phyloP scores from a whole-genome alignment of 1,140 invertebrate species.

The Drosophila pachea region DNA sequence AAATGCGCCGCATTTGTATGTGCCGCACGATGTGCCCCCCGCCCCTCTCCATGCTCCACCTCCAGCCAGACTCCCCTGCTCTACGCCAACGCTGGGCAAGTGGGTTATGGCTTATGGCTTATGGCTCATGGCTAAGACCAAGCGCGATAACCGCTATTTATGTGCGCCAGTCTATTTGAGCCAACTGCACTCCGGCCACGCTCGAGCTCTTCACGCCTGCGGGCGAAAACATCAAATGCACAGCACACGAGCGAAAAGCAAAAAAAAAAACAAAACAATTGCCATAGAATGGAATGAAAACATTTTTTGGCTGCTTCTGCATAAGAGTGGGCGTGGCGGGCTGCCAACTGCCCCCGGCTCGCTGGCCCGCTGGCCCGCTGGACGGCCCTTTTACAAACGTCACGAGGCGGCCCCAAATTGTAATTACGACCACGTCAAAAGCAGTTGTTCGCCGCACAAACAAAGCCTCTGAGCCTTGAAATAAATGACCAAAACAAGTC shows the following conservation, averaged over 20 bases:
- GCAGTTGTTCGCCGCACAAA: slow-evolving; percentile 56
- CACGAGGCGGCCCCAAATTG: slow-evolving; percentile 56
- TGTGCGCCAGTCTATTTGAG: slow-evolving; percentile 38
- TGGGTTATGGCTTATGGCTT: slow-evolving; percentile 46
- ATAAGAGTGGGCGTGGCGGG: slow-evolving; percentile 9
- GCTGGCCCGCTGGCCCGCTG: too few relatives aligned
- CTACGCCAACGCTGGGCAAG: slow-evolving; percentile 9
- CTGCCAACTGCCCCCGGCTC: too few relatives aligned
- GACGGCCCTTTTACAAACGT: slow-evolving; percentile 19
- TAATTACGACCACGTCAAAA: slow-evolving; percentile 71
- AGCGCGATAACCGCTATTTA: slow-evolving; percentile 68
- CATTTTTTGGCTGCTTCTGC: slow-evolving; percentile 13
- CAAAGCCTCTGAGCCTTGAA: slow-evolving; percentile 52
- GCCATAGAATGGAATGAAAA: slow-evolving; percentile 42
- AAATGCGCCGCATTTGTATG: slow-evolving; percentile 73
- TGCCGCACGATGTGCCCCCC: slow-evolving; percentile 44
- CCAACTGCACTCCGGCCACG: slow-evolving; percentile 42
- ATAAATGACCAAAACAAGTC: slow-evolving; percentile 67
- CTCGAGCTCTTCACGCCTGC: slow-evolving; percentile 19
- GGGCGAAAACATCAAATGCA: slow-evolving; percentile 3
- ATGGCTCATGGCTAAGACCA: slow-evolving; percentile 43
- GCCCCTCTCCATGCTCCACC: too few relatives aligned
- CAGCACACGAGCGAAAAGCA: neutral
- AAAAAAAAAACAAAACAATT: neutral
- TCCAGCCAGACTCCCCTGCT: too few relatives aligned